Conservation (phyloP, 1,140 invertebrate genomes). For the Chymomyza costata region DNA sequence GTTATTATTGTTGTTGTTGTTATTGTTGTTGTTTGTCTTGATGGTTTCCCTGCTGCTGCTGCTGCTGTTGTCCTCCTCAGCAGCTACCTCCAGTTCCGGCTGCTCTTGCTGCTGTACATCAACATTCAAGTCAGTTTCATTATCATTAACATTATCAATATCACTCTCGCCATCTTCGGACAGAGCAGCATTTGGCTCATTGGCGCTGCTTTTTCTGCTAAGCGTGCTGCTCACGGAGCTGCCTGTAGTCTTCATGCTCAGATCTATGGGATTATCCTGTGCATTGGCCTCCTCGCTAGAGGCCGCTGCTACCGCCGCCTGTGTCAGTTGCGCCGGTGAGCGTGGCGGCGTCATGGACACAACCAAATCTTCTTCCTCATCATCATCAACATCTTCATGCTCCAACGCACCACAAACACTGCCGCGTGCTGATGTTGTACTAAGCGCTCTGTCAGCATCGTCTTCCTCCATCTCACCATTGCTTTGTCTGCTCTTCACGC, state of each 20-base stretch:
- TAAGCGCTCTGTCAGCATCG: constrained; percentile 19
- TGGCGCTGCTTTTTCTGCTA: no score
- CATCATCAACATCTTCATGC: constrained; percentile 11
- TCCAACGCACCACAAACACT: constrained; percentile 16
- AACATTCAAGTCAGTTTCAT: constrained; percentile 57
- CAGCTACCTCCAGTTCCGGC: constrained; percentile 43
- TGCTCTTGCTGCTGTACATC: not conserved
- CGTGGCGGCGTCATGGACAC: constrained; percentile 74
- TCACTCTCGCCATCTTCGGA: constrained; percentile 31
- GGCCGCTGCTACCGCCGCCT: constrained; percentile 1
- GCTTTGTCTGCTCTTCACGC: constrained; percentile 58
- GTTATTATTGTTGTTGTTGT: constrained; percentile 46
- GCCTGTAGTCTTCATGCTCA: constrained; percentile 81
- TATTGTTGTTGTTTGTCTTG: constrained; percentile 41
- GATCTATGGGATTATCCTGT: constrained; percentile 88
- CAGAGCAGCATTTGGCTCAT: constrained; percentile 49
- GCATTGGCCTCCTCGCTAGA: constrained; percentile 2
- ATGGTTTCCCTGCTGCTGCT: constrained; percentile 31
- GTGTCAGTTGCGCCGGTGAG: constrained; percentile 45
- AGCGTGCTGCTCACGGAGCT: constrained; percentile 74
- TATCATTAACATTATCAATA: constrained; percentile 35
- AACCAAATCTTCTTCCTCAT: constrained; percentile 60
- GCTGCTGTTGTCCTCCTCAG: constrained; percentile 37
- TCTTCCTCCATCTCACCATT: constrained; percentile 50
- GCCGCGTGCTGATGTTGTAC: constrained; percentile 8